Percentiles rank a stretch among this genome's conserved stretches.
phyloP scores from a whole-genome alignment of 2,113 vertebrate species.

The Falcunculus frontatus region DNA sequence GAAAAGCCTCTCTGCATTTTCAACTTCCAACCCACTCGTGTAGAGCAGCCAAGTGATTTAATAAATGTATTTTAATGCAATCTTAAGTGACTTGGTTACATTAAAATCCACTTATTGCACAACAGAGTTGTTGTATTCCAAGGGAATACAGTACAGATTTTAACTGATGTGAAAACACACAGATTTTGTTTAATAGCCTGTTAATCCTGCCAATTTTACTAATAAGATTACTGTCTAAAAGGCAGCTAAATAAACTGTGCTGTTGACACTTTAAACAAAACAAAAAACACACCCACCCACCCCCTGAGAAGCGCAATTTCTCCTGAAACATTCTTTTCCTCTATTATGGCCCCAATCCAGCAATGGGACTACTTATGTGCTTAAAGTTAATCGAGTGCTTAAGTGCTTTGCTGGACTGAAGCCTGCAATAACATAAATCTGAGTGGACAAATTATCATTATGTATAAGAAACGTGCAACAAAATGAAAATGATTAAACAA shows the following conservation, averaged over 20 bases:
- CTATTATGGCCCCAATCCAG: constrained; percentile 7
- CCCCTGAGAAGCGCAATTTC: background rate
- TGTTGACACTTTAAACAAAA: constrained; percentile 26
- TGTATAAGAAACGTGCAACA: background rate
- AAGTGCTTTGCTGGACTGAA: constrained; percentile 51
- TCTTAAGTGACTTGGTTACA: constrained; percentile 67
- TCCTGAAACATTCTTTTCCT: background rate
- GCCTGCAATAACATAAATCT: constrained; percentile 33
- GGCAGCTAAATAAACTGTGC: constrained; percentile 34
- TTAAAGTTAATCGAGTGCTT: constrained; percentile 57
- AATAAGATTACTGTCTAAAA: constrained; percentile 69
- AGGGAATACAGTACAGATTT: constrained; percentile 55
- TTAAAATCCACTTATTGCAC: constrained; percentile 65
- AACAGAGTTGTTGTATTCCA: constrained; percentile 61
- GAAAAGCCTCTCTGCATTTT: constrained; percentile 58
- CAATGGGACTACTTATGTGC: constrained; percentile 21
- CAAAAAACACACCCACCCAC: background rate
- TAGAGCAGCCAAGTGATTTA: constrained; percentile 63
- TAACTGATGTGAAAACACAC: constrained; percentile 71
- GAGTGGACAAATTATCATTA: constrained; percentile 46
- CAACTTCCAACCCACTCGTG: background rate
- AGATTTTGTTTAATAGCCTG: constrained; percentile 65
- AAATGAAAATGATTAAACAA: constrained; percentile 29
- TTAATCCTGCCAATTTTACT: constrained; percentile 72
- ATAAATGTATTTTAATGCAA: constrained; percentile 68